Evolutionary conservation across 2,113 vertebrate genomes (phyloP).

Genomic region (Sprattus sprattus): DNA sequence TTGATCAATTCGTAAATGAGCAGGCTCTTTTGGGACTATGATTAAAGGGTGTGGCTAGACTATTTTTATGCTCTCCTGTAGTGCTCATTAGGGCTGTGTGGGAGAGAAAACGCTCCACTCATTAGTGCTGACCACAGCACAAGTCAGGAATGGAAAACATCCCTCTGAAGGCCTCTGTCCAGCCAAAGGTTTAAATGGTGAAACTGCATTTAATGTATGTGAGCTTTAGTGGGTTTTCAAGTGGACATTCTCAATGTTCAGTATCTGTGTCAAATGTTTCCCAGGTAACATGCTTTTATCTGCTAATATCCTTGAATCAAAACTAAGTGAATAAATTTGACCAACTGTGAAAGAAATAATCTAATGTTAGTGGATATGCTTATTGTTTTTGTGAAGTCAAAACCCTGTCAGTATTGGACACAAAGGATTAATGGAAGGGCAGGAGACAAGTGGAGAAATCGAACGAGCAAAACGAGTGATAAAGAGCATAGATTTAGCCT

Average conservation of each 20-base stretch:
- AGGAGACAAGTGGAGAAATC: neutral
- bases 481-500: neutral
- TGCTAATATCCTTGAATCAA: too few relatives aligned
- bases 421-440: neutral
- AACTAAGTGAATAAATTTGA: too few relatives aligned
- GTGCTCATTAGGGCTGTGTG: neutral
- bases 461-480: neutral
- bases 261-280: too few relatives aligned
- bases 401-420: neutral
- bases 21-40: neutral
- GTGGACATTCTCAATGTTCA: too few relatives aligned
- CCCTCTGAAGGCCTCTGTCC: neutral
- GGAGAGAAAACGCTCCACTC: neutral
- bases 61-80: neutral
- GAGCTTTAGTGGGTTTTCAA: too few relatives aligned
- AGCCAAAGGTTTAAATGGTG: neutral
- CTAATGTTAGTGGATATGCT: too few relatives aligned
- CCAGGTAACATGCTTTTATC: too few relatives aligned
- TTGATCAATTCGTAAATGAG: neutral
- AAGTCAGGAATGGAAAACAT: neutral
- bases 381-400: neutral
- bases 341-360: too few relatives aligned
- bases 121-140: neutral
- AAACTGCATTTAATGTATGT: too few relatives aligned
- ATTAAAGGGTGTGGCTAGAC: neutral